phyloP scores from a whole-genome alignment of 2,888 invertebrate species.

The Philonicus albiceps region DNA sequence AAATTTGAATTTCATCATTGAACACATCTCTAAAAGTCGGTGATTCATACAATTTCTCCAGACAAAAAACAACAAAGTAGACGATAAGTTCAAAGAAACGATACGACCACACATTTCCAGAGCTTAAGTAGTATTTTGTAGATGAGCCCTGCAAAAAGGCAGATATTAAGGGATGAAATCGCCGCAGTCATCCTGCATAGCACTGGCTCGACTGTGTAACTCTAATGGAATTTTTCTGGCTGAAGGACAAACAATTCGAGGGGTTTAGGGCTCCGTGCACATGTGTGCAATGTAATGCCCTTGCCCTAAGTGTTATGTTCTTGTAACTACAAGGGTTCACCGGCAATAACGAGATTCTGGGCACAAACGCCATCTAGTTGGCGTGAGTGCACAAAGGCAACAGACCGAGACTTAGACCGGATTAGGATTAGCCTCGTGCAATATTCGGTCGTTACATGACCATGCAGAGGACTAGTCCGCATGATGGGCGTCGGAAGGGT shows the following conservation, averaged over 20 bases:
- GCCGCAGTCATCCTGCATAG: background rate
- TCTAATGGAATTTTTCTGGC: conserved; percentile 35
- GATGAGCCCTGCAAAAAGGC: background rate
- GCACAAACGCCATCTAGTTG: background rate
- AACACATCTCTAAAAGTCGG: background rate
- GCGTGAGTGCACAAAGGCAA: background rate
- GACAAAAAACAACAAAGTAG: background rate
- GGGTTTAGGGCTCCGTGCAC: background rate
- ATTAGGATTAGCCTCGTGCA: conserved; percentile 13
- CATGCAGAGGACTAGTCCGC: background rate
- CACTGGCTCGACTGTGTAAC: background rate
- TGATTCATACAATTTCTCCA: background rate
- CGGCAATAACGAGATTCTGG: background rate
- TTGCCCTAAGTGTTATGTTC: background rate
- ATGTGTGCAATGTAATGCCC: background rate
- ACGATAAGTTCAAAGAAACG: conserved; percentile 2
- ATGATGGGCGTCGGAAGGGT: background rate
- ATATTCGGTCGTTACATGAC: background rate
- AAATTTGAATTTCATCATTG: background rate
- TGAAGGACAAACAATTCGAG: conserved; percentile 5
- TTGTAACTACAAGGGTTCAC: background rate
- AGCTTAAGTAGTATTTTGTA: background rate
- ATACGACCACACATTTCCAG: background rate
- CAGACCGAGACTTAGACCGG: conserved; percentile 4
- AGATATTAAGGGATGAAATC: background rate